Conservation (phyloP, 2,888 invertebrate genomes). For the Lapara coniferarum region DNA sequence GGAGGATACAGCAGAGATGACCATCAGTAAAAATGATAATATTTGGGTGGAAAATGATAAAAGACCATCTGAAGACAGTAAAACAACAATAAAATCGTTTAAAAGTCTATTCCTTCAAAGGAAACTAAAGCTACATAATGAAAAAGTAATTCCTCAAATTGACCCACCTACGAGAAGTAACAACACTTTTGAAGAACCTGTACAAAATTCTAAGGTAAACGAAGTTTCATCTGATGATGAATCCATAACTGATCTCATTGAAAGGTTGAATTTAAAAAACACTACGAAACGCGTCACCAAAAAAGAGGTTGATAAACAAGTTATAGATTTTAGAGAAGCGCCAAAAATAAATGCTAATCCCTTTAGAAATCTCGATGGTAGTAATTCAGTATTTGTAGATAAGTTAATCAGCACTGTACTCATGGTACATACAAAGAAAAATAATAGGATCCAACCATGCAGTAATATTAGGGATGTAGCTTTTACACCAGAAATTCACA, state of each 20-base stretch:
- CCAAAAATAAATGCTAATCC: conserved; percentile 58
- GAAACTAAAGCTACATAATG: conserved; percentile 11
- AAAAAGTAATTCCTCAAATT: neutral
- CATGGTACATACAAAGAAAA: conserved; percentile 72
- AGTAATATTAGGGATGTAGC: conserved; percentile 58
- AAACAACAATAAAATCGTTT: conserved; percentile 40
- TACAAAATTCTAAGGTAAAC: conserved; percentile 1
- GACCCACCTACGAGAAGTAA: conserved; percentile 4
- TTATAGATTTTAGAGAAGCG: neutral
- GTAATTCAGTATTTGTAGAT: conserved; percentile 70
- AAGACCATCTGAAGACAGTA: conserved; percentile 26
- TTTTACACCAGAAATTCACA: conserved; percentile 61
- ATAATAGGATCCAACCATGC: conserved; percentile 58
- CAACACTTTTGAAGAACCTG: conserved; percentile 5
- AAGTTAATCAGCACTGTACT: conserved; percentile 67
- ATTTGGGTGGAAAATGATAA: neutral
- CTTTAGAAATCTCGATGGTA: conserved; percentile 64
- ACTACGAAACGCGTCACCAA: conserved; percentile 25
- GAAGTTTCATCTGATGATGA: conserved; percentile 39
- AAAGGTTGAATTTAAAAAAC: conserved; percentile 46
- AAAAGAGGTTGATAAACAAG: conserved; percentile 22
- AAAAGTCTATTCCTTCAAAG: conserved; percentile 24
- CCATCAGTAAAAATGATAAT: neutral
- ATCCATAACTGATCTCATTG: conserved; percentile 47
- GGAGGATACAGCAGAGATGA: neutral